Evolutionary conservation across 37 sponge, comb jelly and placozoan species (phyloP).

Genomic region (Spongilla lacustris): DNA sequence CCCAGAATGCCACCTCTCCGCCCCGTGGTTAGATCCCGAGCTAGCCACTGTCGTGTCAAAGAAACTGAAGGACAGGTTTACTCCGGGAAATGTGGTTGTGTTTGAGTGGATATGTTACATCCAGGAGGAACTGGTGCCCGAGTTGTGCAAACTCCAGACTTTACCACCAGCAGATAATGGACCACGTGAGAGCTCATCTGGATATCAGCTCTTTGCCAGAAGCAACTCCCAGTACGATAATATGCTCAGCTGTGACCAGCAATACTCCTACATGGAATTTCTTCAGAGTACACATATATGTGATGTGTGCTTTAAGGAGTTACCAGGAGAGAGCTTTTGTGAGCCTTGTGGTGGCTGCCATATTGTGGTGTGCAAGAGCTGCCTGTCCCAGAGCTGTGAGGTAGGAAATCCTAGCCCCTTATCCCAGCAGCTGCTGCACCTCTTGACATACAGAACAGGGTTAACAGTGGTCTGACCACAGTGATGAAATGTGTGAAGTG

Average conservation of each 20-base stretch:
- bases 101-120: conserved; percentile 64
- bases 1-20: conserved; percentile 60
- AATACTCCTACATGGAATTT: conserved; percentile 46
- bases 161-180: background rate
- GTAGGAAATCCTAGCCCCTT: conserved; percentile 14
- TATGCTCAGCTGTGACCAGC: conserved; percentile 56
- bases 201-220: conserved; percentile 42
- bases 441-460: conserved; percentile 6
- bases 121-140: conserved; percentile 36
- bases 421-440: background rate
- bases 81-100: conserved; percentile 62
- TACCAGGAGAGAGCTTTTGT: conserved; percentile 37
- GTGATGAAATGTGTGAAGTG: conserved; percentile 50
- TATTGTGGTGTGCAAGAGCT: conserved; percentile 56
- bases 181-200: background rate
- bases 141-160: conserved; percentile 13
- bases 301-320: conserved; percentile 46
- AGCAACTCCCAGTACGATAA: conserved; percentile 54
- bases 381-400: conserved; percentile 43
- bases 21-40: conserved; percentile 63
- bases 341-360: conserved; percentile 38
- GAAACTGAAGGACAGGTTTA: conserved; percentile 34
- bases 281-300: conserved; percentile 43
- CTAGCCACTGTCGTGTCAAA: background rate
- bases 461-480: conserved; percentile 21